Conservation (phyloP, 1,140 invertebrate species). For the Lerema accius region DNA sequence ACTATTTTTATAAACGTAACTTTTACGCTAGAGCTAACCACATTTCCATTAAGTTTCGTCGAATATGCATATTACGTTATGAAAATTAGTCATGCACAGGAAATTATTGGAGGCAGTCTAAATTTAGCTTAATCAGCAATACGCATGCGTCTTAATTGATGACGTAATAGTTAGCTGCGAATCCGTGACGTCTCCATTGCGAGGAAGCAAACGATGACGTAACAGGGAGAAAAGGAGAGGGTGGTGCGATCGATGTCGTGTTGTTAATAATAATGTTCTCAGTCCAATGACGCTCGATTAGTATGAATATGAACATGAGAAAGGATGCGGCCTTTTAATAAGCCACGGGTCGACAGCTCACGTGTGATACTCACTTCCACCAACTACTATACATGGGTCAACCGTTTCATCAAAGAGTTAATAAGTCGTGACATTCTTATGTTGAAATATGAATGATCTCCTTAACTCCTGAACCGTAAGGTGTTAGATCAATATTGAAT, state of each 20-base stretch:
- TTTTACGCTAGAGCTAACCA: neutral
- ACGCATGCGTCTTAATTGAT: conserved; percentile 65
- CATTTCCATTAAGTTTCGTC: neutral
- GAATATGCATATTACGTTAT: conserved; percentile 13
- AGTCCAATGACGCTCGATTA: conserved; percentile 67
- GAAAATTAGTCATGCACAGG: conserved; percentile 13
- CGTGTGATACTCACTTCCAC: conserved; percentile 51
- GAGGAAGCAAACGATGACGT: conserved; percentile 62
- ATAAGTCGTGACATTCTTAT: conserved; percentile 65
- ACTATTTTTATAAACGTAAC: neutral
- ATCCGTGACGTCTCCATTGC: conserved; percentile 58
- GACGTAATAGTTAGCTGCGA: conserved; percentile 57
- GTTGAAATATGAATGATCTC: conserved; percentile 42
- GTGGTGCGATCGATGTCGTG: conserved; percentile 54
- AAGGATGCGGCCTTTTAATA: conserved; percentile 65
- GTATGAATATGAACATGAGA: conserved; percentile 49
- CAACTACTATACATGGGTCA: conserved; percentile 59
- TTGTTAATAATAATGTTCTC: conserved; percentile 59
- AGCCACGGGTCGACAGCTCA: conserved; percentile 70
- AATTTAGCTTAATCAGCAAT: conserved; percentile 18
- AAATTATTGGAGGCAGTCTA: conserved; percentile 18
- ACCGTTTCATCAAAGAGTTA: conserved; percentile 54
- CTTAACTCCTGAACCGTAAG: conserved; percentile 35
- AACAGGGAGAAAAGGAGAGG: conserved; percentile 41
- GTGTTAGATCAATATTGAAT: neutral